Evolutionary conservation across 2,797 vertebrate genomes (phyloP).

Genomic region (Loris lydekkerianus): DNA sequence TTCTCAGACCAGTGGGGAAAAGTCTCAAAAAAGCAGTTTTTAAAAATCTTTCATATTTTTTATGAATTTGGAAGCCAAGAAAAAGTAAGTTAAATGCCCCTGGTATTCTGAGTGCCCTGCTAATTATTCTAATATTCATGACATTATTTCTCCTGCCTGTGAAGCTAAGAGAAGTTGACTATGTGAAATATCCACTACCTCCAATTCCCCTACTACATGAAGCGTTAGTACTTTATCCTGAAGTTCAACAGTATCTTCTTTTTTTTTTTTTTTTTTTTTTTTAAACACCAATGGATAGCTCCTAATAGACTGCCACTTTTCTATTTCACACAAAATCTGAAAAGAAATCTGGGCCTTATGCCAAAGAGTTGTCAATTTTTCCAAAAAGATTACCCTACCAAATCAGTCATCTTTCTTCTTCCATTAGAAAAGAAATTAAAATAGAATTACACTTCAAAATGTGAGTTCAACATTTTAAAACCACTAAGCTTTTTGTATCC

Average conservation of each 20-base stretch:
- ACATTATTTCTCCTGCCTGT: slow-evolving; percentile 4
- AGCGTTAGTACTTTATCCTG: background rate
- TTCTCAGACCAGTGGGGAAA: background rate
- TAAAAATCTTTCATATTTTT: background rate
- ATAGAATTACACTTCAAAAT: slow-evolving; percentile 78
- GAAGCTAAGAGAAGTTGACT: background rate
- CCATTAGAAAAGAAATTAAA: slow-evolving; percentile 70
- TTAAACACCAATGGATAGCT: slow-evolving; percentile 48
- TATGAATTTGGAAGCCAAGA: slow-evolving; percentile 38
- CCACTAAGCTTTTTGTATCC: slow-evolving; percentile 54
- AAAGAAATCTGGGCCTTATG: slow-evolving; percentile 23
- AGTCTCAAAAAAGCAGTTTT: slow-evolving; percentile 19
- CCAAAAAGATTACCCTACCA: slow-evolving; percentile 49
- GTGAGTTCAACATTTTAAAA: slow-evolving; percentile 72
- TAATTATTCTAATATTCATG: slow-evolving; percentile 22
- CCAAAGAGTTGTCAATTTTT: slow-evolving; percentile 62
- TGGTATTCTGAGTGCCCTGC: background rate
- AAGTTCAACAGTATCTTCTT: background rate
- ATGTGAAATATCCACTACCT: slow-evolving; percentile 13
- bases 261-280: background rate
- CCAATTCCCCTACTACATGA: background rate
- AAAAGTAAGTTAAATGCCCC: background rate
- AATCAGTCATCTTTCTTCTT: slow-evolving; percentile 61
- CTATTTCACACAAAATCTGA: slow-evolving; percentile 71
- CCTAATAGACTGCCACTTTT: slow-evolving; percentile 66